These are phyloP conservation scores for Drosophila kikkawai DNA, from an alignment of 1,140 invertebrate species.

Conservation along the genomic window DNA sequence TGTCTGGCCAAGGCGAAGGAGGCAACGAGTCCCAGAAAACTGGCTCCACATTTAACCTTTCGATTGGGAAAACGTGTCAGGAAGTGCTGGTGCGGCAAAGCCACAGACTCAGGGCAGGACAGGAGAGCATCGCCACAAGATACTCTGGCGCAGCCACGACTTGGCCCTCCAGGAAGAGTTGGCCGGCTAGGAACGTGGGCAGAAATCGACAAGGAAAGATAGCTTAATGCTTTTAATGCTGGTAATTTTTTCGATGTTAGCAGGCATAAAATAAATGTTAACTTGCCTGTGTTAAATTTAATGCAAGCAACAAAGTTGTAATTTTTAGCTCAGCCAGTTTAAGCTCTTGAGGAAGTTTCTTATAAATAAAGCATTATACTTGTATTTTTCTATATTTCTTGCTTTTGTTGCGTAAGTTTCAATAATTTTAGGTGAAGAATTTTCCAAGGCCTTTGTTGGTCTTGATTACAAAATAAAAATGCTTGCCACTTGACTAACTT, in stretches of 20 bases:
- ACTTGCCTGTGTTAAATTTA: constrained; percentile 10
- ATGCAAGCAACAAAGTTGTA: background rate
- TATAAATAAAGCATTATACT: background rate
- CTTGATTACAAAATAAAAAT: background rate
- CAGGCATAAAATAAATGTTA: constrained; percentile 27
- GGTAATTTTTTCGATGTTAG: constrained; percentile 36
- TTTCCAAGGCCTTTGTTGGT: background rate
- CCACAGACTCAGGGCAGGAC: constrained; percentile 34
- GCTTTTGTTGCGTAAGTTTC: background rate
- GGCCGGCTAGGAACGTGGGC: constrained; percentile 19
- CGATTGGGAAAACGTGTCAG: constrained; percentile 62
- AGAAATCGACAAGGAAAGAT: constrained; percentile 26
- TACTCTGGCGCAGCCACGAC: constrained; percentile 26
- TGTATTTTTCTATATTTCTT: background rate
- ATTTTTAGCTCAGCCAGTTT: background rate
- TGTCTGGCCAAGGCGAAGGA: constrained; percentile 75
- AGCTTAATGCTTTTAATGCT: constrained; percentile 26
- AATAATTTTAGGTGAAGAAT: background rate
- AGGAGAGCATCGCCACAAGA: background rate
- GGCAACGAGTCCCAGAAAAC: constrained; percentile 32
- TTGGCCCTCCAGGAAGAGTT: constrained; percentile 37
- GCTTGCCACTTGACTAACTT: background rate
- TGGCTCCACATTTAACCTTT: constrained; percentile 67
- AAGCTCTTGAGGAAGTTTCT: background rate
- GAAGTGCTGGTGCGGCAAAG: constrained; percentile 56